A percentile compares a stretch with the other conserved stretches of the same genome.
Evolutionary conservation across 2,797 vertebrate species (phyloP).

Genomic region (Apodemus agrarius): DNA sequence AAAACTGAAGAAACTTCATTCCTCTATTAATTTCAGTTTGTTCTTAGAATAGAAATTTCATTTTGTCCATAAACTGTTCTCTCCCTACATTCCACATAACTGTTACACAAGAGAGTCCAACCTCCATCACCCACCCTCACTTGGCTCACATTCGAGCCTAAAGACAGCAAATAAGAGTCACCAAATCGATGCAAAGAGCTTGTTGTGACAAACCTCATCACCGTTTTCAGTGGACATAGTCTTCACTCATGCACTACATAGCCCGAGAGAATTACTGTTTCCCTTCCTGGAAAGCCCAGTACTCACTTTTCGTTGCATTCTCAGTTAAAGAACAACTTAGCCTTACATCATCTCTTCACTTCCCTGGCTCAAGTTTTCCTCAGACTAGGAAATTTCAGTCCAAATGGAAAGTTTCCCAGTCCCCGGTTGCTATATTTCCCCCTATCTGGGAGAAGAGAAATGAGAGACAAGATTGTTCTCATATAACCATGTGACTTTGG

Average conservation of each 20-base stretch:
- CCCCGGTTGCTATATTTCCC: background rate
- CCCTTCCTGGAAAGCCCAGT: background rate
- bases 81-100: background rate
- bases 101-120: background rate
- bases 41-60: background rate
- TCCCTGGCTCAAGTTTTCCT: background rate
- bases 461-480: background rate
- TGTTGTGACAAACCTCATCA: background rate
- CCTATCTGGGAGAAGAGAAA: background rate
- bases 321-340: background rate
- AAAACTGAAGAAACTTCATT: too few species aligned
- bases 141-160: background rate
- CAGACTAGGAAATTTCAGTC: background rate
- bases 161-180: background rate
- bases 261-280: background rate
- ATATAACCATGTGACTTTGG: background rate
- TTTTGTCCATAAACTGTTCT: background rate
- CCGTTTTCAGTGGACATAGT: background rate
- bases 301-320: too few species aligned
- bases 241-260: background rate
- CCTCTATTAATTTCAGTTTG: background rate
- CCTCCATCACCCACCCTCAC: background rate
- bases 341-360: background rate
- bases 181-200: background rate
- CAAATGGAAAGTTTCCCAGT: background rate